Evolutionary conservation across 2,888 invertebrate genomes (phyloP).

Genomic region (Limulus polyphemus): DNA sequence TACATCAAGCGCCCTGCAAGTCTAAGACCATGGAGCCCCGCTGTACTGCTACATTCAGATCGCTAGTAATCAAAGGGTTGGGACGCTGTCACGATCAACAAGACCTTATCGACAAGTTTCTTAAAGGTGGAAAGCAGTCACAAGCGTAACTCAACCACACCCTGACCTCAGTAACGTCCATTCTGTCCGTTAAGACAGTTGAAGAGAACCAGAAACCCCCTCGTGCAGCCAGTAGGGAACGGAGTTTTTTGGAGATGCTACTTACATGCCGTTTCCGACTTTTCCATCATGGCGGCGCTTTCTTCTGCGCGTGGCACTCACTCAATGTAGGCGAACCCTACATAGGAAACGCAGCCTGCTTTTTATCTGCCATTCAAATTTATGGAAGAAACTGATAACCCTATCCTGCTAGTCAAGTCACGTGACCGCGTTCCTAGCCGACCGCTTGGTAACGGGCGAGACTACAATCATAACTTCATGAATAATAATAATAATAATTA

Average conservation of each 20-base stretch:
- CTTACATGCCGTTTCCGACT: background rate
- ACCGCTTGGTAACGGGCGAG: no score
- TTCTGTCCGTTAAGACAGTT: background rate
- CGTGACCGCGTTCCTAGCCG: background rate
- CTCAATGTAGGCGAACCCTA: background rate
- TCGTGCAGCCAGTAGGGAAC: no score
- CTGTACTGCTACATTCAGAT: no score
- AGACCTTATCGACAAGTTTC: background rate
- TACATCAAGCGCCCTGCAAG: no score
- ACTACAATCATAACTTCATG: no score
- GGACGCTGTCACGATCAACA: background rate
- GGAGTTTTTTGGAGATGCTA: background rate
- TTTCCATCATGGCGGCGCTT: conserved; percentile 2
- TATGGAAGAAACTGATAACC: conserved; percentile 1
- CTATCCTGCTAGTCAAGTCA: background rate
- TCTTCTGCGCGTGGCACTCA: background rate
- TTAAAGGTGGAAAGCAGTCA: background rate
- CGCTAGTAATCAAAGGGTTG: background rate
- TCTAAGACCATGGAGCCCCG: no score
- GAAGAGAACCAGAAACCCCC: background rate
- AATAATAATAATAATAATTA: no score
- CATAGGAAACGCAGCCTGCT: background rate
- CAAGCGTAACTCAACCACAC: background rate
- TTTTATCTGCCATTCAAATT: conserved; percentile 2
- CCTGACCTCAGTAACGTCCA: background rate